Conservation (phyloP, 2,888 invertebrate genomes). For the Cantharis flavilabris region DNA sequence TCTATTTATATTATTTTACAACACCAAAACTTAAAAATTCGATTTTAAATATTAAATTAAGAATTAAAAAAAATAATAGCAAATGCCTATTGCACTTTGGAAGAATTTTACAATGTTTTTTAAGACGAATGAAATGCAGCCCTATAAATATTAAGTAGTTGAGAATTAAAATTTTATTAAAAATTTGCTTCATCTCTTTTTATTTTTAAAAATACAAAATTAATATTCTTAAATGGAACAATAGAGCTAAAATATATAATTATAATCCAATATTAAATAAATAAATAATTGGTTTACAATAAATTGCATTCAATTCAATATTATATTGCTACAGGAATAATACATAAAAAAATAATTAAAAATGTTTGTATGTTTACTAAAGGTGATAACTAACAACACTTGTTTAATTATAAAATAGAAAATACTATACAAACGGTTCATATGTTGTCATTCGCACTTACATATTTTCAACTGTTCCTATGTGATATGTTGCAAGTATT, state of each 20-base stretch:
- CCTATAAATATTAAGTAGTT: background rate
- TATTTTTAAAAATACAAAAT: constrained; percentile 17
- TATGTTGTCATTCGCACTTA: constrained; percentile 46
- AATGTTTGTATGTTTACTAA: constrained; percentile 34
- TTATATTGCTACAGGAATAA: constrained; percentile 51
- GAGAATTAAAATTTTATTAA: background rate
- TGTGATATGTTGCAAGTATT: constrained; percentile 48
- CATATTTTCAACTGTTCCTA: constrained; percentile 42
- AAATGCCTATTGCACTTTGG: background rate
- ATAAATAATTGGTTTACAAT: constrained; percentile 28
- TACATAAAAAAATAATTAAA: constrained; percentile 39
- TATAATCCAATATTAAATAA: constrained; percentile 28
- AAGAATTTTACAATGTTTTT: background rate
- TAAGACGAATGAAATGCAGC: background rate
- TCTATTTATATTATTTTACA: background rate
- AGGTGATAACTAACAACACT: constrained; percentile 43
- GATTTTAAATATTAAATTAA: background rate
- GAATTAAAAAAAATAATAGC: background rate
- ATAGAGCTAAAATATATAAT: background rate
- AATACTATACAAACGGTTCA: constrained; percentile 47
- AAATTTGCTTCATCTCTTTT: constrained; percentile 3
- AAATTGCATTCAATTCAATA: constrained; percentile 23
- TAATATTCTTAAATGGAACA: constrained; percentile 10
- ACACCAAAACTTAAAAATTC: background rate
- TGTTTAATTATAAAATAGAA: constrained; percentile 44